Percentiles rank a stretch among this genome's conserved stretches.
Conservation (phyloP, 2,113 vertebrate species). For the Hypomesus transpacificus region DNA sequence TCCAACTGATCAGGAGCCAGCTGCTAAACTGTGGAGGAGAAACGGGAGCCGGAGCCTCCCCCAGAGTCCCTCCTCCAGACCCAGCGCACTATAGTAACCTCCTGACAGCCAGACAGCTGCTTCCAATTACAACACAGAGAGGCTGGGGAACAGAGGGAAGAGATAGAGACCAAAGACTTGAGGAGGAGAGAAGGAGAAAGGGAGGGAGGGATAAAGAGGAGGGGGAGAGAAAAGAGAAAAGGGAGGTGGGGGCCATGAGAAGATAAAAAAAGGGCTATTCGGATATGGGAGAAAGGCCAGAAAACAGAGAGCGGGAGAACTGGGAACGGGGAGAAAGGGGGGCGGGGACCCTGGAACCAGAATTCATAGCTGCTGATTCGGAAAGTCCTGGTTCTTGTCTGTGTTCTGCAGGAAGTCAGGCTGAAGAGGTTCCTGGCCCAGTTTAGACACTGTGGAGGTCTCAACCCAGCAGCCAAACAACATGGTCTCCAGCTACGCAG, state of each 20-base stretch:
- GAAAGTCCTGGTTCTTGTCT: conserved; percentile 19
- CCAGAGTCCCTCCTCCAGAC: conserved; percentile 42
- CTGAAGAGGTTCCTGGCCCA: conserved; percentile 32
- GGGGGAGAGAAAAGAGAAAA: conserved; percentile 6
- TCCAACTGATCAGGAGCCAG: background rate
- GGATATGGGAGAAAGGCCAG: conserved; percentile 17
- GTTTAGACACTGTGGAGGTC: conserved; percentile 26
- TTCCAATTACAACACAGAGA: conserved; percentile 70
- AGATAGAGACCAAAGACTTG: conserved; percentile 7
- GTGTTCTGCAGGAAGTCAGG: conserved; percentile 25
- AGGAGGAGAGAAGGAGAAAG: conserved; percentile 35
- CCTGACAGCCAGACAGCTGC: conserved; percentile 65
- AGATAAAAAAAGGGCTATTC: background rate
- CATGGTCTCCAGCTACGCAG: background rate
- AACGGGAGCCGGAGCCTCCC: conserved; percentile 32
- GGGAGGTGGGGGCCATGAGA: conserved; percentile 32
- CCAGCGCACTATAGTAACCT: conserved; percentile 68
- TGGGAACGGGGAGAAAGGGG: conserved; percentile 13
- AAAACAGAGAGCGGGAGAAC: conserved; percentile 25
- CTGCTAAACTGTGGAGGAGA: background rate
- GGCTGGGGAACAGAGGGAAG: conserved; percentile 26
- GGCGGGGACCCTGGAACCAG: conserved; percentile 20
- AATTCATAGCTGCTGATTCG: background rate
- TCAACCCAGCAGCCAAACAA: conserved; percentile 39
- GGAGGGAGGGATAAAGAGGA: background rate